Percentiles rank a stretch among this genome's conserved stretches.
phyloP scores from a whole-genome alignment of 2,888 invertebrate species.

The Calameuta pallipes region DNA sequence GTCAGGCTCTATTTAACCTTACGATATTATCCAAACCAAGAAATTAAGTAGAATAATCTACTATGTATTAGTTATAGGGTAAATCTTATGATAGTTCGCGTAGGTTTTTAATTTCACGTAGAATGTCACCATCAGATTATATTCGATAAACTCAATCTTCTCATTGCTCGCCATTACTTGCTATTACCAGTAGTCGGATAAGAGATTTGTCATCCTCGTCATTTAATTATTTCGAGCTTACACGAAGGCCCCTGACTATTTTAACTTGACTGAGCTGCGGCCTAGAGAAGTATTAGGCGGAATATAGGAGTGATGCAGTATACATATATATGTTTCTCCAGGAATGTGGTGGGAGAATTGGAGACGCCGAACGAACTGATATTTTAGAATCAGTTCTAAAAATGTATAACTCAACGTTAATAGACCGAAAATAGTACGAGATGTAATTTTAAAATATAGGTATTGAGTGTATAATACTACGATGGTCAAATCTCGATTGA shows the following conservation, averaged over 20 bases:
- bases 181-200: neutral
- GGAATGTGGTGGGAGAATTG: too few species aligned
- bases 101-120: neutral
- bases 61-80: neutral
- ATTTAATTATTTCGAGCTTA: slow-evolving; percentile 49
- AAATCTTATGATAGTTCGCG: neutral
- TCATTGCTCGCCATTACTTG: neutral
- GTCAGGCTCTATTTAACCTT: neutral
- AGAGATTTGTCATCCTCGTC: slow-evolving; percentile 41
- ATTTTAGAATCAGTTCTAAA: neutral
- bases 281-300: neutral
- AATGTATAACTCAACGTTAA: neutral
- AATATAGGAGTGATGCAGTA: neutral
- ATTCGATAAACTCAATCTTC: neutral
- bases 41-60: neutral
- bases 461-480: neutral
- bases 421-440: neutral
- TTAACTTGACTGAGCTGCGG: neutral
- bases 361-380: neutral
- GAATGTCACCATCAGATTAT: neutral
- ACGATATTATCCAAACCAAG: neutral
- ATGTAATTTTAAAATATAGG: neutral
- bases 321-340: neutral
- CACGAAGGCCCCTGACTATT: slow-evolving; percentile 46
- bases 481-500: neutral